Conservation (phyloP, 2,888 invertebrate species). For the Seira sanloemensis region DNA sequence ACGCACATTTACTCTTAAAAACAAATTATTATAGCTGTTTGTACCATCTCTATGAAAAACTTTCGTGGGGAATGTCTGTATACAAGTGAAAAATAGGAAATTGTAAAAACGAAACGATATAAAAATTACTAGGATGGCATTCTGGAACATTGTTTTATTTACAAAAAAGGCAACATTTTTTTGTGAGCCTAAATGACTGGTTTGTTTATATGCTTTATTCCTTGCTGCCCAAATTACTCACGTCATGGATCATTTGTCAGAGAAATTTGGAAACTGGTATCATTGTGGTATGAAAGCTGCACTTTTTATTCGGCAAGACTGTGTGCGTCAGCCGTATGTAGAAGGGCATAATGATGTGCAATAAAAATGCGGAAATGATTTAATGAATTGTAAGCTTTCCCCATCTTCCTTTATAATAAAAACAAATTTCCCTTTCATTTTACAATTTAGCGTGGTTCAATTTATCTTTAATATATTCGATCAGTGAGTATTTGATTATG, state of each 20-base stretch:
- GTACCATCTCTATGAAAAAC: neutral
- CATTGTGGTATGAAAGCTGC: neutral
- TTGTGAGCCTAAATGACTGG: neutral
- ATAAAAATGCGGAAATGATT: neutral
- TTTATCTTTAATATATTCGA: slow-evolving; percentile 4
- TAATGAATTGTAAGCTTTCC: too few species aligned
- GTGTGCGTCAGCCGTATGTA: too few species aligned
- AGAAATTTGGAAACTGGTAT: neutral
- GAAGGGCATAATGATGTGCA: neutral
- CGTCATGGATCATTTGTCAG: slow-evolving; percentile 10
- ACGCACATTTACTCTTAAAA: slow-evolving; percentile 51
- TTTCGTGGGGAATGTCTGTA: neutral
- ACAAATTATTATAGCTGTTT: slow-evolving; percentile 2
- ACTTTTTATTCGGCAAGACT: neutral
- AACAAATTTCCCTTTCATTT: neutral
- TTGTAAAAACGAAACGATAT: slow-evolving; percentile 35
- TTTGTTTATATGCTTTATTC: neutral
- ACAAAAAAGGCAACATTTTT: neutral
- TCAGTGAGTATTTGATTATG: slow-evolving; percentile 22
- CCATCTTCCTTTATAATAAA: too few species aligned
- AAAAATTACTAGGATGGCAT: too few species aligned
- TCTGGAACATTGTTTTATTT: slow-evolving; percentile 5
- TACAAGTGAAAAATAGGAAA: slow-evolving; percentile 13
- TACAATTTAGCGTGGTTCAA: neutral
- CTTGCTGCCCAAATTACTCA: neutral